Base-by-base conservation (phyloP, 1,140 invertebrate species). In the Drosophila rhopaloa region DNA sequence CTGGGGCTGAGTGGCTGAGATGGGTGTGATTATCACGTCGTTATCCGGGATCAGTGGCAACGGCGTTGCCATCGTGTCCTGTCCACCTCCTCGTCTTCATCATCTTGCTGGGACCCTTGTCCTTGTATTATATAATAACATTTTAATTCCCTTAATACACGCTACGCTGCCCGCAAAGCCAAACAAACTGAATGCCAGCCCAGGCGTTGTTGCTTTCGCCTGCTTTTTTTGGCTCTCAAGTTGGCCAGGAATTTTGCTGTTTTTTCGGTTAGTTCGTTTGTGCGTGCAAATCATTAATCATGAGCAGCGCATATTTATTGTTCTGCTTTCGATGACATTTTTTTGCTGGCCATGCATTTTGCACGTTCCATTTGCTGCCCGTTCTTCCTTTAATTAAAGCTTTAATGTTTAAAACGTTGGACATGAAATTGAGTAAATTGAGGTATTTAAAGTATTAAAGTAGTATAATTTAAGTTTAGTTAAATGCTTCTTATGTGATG, bases 91-190 rank as follows among this genome's bases (percentile, higher is more conserved):
- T 6, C 38, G 14, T 24, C 14, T 35, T 24, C 32, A 29, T 29
- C n/a, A 46, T 24, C 35, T 59, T 24, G 27, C 27, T 35, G 8
- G 44, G 70, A 57, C 48, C 61, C 59, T 62, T 55, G 51, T 66
- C 63, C 79, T 76, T 88, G 56, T 83, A 83, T 88, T 73, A 77
- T 88, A 77, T 88, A 89, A 88, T 88, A 89, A 89, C 84, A 89
- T 88, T 88, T 88, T 88, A 88, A 88, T 88, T 88, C 83, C 83
- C 84, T 89, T 88, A 88, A 88, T 88, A 89, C 84, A 88, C 84
- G 83, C 79, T 80, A 88, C 83, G 80, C 76, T 88, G 83, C 65
- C 76, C 70, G 76, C 59, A 83, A 88, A 88, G 83, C 83, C 72
- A 83, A 86, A 79, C 79, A 88, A 76, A 71, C 65, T 67, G 62